Evolutionary conservation across 2,888 invertebrate species (phyloP).

Genomic region (Anticlea derivata): DNA sequence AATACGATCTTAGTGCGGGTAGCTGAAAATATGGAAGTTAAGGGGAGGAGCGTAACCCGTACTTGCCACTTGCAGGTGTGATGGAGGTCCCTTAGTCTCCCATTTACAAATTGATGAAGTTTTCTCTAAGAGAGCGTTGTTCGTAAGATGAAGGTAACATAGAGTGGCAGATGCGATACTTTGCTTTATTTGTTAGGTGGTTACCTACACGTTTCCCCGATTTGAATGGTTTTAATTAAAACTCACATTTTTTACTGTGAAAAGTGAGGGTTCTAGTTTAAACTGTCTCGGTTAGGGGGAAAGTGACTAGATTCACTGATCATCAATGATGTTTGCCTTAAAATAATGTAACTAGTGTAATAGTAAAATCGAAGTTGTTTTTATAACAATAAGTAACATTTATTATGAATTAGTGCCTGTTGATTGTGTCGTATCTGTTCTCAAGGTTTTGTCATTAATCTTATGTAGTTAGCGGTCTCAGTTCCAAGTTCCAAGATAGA

Average conservation of each 20-base stretch:
- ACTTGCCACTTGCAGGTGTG: not conserved
- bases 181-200: conserved; percentile 6
- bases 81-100: conserved; percentile 26
- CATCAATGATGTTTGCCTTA: conserved; percentile 4
- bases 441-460: conserved; percentile 39
- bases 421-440: conserved; percentile 45
- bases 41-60: no score
- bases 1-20: no score
- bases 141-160: conserved; percentile 36
- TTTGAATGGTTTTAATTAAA: not conserved
- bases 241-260: no score
- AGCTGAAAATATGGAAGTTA: no score
- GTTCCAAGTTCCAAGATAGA: conserved; percentile 72
- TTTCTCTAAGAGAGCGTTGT: conserved; percentile 37
- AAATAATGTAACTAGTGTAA: conserved; percentile 13
- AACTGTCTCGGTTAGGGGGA: not conserved
- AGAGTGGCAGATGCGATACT: conserved; percentile 36
- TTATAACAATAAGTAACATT: conserved; percentile 3
- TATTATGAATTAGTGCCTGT: conserved; percentile 23
- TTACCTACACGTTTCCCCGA: conserved; percentile 10
- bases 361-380: conserved; percentile 8
- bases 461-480: conserved; percentile 58
- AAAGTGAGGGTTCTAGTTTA: no score
- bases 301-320: conserved; percentile 15
- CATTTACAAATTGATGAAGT: conserved; percentile 45